Percentiles rank a stretch among this genome's conserved stretches.
Evolutionary conservation across 2,113 vertebrate species (phyloP).

Genomic region (Cebus imitator): DNA sequence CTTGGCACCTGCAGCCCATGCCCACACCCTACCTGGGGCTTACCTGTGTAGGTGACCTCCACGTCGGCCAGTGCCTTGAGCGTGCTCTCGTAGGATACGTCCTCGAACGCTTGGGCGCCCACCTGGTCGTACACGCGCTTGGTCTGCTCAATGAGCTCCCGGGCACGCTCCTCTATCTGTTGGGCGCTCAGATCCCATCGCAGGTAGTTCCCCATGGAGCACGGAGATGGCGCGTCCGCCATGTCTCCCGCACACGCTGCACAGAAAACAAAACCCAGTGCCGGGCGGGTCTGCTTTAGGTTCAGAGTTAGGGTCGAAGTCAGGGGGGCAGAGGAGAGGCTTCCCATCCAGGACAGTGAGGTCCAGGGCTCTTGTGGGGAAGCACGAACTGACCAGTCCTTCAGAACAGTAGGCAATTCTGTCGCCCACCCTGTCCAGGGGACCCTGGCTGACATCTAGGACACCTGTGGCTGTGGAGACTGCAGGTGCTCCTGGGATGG

Average conservation of each 20-base stretch:
- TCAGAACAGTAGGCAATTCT: neutral
- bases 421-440: neutral
- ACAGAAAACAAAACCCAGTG: accelerated
- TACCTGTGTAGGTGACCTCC: constrained; percentile 95
- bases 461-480: neutral
- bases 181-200: constrained; percentile 92
- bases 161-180: constrained; percentile 86
- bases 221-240: constrained; percentile 71
- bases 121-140: constrained; percentile 94
- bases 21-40: neutral
- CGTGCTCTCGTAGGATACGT: constrained; percentile 91
- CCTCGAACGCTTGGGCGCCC: constrained; percentile 84
- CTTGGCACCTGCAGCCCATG: neutral
- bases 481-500: no score
- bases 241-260: constrained; percentile 82
- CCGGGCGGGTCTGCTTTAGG: accelerated
- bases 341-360: accelerated
- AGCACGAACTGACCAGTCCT: accelerated
- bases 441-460: neutral
- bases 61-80: constrained; percentile 93
- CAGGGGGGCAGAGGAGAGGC: neutral
- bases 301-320: neutral
- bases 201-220: constrained; percentile 83
- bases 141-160: constrained; percentile 89
- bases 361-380: neutral